Evolutionary conservation across 2,888 invertebrate species (phyloP), one percentile per base, ranked within the genome.

Genomic region (Lepetodrilus schrolli): DNA sequence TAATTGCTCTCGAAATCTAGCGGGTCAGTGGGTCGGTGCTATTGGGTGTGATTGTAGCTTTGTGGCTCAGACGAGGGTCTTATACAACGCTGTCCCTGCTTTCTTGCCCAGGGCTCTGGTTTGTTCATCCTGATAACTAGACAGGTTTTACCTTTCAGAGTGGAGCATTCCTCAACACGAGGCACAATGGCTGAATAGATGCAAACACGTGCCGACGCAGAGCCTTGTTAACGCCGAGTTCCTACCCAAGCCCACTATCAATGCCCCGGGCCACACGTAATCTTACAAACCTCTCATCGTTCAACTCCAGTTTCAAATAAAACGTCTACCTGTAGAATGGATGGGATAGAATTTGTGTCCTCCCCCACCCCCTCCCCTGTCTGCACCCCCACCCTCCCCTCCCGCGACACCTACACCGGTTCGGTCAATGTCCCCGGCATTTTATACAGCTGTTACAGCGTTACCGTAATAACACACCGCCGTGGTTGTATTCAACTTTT

Each of bases 61-160:
- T 4, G 43, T 43, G n/a, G n/a, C 10, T 17, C 3, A 43, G 43
- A 13, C 43, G 43, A 17, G 43, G n/a, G n/a, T n/a, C 4, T 43
- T 17, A 43, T 17, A 43, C 43, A 7, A 8, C 43, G 43, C 43
- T 43, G 17, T 17, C 13, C n/a, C 17, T 43, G 17, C 43, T 17
- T 17, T 10, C n/a, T n/a, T n/a, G n/a, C 4, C 17, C 43, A 43
- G 26, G n/a, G 17, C 58, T 58, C n/a, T 23, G 34, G 26, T 13
- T 3, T 7, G 17, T 34, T 30, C 30, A 23, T 58, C 26, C 17
- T 30, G 26, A 58, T 58, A 26, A 30, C 58, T 17, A 58, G 58
- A 58, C 23, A 30, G 58, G 30, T 30, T 58, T 30, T 26, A 58
- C 58, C 58, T 34, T 58, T 58, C 58, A 58, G n/a, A 34, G n/a